These are phyloP conservation scores for Lochmaea capreae DNA, from an alignment of 2,888 invertebrate species.

Conservation along the genomic window DNA sequence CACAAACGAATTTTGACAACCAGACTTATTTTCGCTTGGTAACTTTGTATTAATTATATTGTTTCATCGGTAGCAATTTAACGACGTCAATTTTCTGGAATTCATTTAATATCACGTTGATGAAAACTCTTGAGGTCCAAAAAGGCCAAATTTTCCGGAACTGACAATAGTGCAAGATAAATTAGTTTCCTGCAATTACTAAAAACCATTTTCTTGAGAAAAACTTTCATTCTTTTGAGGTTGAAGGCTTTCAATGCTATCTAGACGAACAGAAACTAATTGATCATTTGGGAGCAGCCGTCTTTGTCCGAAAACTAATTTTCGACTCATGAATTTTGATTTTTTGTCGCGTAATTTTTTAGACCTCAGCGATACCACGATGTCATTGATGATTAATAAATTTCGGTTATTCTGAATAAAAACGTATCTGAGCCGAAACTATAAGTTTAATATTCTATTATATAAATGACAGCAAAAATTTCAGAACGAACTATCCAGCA, in stretches of 20 bases:
- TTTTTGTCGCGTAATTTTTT: no score
- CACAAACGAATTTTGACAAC: no score
- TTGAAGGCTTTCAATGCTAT: constrained; percentile 8
- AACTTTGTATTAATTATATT: background rate
- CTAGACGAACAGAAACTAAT: constrained; percentile 19
- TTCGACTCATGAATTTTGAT: constrained; percentile 6
- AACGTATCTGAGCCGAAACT: no score
- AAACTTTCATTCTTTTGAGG: constrained; percentile 24
- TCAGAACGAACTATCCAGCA: no score
- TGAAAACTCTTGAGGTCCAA: constrained; percentile 26
- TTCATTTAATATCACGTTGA: constrained; percentile 23
- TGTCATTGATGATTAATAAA: no score
- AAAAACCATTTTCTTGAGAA: constrained; percentile 28
- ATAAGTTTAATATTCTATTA: no score
- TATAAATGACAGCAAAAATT: no score
- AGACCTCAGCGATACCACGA: no score
- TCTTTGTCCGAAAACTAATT: constrained; percentile 12
- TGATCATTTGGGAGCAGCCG: constrained; percentile 19
- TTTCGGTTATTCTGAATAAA: no score
- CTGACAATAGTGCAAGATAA: constrained; percentile 34
- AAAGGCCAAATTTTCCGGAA: constrained; percentile 27
- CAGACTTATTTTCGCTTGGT: background rate
- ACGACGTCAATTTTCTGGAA: constrained; percentile 13
- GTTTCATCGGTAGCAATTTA: background rate
- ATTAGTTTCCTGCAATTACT: constrained; percentile 35